phyloP scores from a whole-genome alignment of 2,888 invertebrate genomes.

The Pseudococcus longispinus region DNA sequence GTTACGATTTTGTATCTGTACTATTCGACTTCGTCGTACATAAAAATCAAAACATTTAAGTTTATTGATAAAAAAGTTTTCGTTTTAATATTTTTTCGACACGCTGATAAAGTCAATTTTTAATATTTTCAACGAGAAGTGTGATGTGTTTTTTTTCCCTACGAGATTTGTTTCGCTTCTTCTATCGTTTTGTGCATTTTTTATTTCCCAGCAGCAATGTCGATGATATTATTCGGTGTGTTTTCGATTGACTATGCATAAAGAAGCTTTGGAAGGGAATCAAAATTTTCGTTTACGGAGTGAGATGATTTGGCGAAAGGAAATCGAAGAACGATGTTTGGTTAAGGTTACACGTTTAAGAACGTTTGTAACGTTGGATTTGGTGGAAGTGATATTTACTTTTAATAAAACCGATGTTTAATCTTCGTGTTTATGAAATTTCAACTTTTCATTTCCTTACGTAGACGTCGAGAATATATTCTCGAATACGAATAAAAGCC shows the following conservation, averaged over 20 bases:
- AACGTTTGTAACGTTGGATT: constrained; percentile 9
- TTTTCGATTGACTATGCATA: not conserved
- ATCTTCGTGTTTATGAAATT: constrained; percentile 34
- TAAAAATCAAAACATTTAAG: not conserved
- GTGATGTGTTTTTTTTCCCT: not conserved
- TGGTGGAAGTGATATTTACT: not conserved
- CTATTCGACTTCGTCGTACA: not conserved
- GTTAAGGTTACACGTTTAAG: constrained; percentile 26
- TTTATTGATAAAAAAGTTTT: not conserved
- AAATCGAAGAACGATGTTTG: constrained; percentile 17
- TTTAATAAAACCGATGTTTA: constrained; percentile 31
- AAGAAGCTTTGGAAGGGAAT: constrained; percentile 22
- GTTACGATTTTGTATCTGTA: not conserved
- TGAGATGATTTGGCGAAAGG: not conserved
- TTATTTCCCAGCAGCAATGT: not conserved
- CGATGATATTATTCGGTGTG: not conserved
- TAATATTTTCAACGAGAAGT: not conserved
- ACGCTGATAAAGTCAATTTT: constrained; percentile 26
- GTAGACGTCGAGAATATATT: constrained; percentile 7
- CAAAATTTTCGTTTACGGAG: constrained; percentile 8
- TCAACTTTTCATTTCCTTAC: constrained; percentile 25
- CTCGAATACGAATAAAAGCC: constrained; percentile 3
- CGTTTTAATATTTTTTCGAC: constrained; percentile 9
- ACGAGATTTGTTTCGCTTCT: not conserved
- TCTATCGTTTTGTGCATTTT: not conserved